Evolutionary conservation across 2,888 invertebrate species (phyloP), one percentile per base, ranked within the genome.

Genomic region (Cerastis leucographa): DNA sequence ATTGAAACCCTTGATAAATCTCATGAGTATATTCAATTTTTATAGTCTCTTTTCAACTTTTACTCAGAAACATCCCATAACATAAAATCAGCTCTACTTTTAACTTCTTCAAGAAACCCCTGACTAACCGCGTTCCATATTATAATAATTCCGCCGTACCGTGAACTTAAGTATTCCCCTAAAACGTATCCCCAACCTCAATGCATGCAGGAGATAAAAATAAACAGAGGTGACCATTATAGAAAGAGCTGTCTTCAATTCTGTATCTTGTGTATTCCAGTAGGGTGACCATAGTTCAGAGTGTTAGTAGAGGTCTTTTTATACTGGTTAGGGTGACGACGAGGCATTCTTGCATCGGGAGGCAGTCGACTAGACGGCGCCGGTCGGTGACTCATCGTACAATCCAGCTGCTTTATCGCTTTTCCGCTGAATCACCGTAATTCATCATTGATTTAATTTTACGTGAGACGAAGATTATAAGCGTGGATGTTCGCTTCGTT

Each of bases 301-400:
- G 70, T 76, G 68, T 87, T 87, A 85, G 84, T 68, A 75, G 72
- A 72, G 91, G 74, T 85, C 91, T 67, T 22, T 72, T 46, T 86
- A 81, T 1, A 46, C 14, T 91, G 91, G 93, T 72, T 61, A 81
- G 88, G 86, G 88, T 85, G 88, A 80, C 81, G 84, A 78, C 81
- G 79, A 87, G 84, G 89, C 87, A 88, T 91, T 88, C 89, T 85
- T 89, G 89, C 88, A 88, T 76, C 83, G 85, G 85, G 85, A 86
- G 81, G 88, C 89, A 88, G 88, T 87, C 91, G 91, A 86, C 93
- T 88, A 91, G 93, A 93, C 93, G 93, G 93, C 93, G 93, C 93
- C 93, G 83, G 73, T 87, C 75, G 83, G 90, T 92, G 92, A 91
- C 89, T 91, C 91, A 93, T 86, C 80, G 80, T 78, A 88, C 90